phyloP scores from a whole-genome alignment of 1,140 invertebrate species.

The Galendromus occidentalis region DNA sequence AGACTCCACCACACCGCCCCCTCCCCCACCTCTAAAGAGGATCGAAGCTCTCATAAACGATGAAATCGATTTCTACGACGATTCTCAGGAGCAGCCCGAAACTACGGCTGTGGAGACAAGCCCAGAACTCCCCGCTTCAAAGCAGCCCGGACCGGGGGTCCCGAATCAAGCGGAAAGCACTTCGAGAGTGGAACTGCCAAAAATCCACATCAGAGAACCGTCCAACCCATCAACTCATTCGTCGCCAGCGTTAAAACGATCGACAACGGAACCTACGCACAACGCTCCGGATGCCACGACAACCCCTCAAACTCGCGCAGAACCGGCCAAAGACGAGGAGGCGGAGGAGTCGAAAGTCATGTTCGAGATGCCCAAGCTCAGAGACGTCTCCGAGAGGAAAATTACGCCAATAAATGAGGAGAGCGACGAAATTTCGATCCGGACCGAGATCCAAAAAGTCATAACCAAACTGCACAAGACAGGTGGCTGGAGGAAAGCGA shows the following conservation, averaged over 20 bases:
- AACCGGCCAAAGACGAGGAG: neutral
- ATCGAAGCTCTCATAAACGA: neutral
- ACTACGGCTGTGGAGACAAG: no score
- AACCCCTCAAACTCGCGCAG: neutral
- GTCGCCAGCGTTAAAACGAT: no score
- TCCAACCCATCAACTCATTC: no score
- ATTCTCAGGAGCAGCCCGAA: neutral
- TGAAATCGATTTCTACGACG: neutral
- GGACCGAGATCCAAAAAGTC: neutral
- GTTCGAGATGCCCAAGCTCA: constrained; percentile 5
- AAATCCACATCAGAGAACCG: no score
- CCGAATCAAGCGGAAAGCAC: no score
- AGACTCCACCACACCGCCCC: neutral
- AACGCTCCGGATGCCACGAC: neutral
- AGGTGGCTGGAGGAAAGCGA: neutral
- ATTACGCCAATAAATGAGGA: neutral
- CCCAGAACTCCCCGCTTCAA: no score
- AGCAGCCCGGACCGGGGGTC: no score
- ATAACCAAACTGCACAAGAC: constrained; percentile 9
- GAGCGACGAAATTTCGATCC: constrained; percentile 2
- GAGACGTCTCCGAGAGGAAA: constrained; percentile 6
- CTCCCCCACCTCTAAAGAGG: neutral
- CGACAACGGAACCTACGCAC: neutral
- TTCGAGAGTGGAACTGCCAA: no score
- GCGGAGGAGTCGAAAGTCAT: neutral